Percentiles rank a stretch among this genome's conserved stretches.
Conservation (phyloP, 2,797 vertebrate genomes). For the Sebastolobus alascanus region DNA sequence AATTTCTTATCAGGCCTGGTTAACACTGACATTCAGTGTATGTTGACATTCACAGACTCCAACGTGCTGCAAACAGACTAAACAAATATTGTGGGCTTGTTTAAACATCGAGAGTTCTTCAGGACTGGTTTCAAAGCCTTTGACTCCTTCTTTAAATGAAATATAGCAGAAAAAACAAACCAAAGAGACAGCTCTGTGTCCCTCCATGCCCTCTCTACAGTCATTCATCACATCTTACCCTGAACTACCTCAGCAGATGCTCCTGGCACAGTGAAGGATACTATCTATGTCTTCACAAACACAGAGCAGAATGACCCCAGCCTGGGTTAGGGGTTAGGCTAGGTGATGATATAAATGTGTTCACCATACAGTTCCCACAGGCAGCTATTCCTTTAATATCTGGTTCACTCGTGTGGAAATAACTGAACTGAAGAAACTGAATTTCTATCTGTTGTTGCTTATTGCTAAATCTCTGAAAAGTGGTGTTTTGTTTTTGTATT, state of each 20-base stretch:
- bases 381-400: too few species aligned
- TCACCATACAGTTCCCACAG: not conserved
- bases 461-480: too few species aligned
- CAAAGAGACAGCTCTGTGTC: slow-evolving; percentile 2
- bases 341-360: not conserved
- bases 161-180: slow-evolving; percentile 23
- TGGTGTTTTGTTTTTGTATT: too few species aligned
- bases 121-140: slow-evolving; percentile 24
- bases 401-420: too few species aligned
- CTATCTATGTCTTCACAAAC: not conserved
- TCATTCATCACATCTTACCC: not conserved
- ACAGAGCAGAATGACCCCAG: not conserved
- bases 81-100: slow-evolving; percentile 44
- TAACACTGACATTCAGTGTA: not conserved
- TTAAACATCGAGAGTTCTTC: slow-evolving; percentile 39
- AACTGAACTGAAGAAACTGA: too few species aligned
- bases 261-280: not conserved
- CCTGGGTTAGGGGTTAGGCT: not conserved
- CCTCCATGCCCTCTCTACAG: not conserved
- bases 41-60: slow-evolving; percentile 31
- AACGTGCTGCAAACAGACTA: slow-evolving; percentile 33
- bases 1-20: slow-evolving; percentile 15
- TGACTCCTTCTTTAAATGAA: slow-evolving; percentile 17
- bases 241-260: not conserved
- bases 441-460: too few species aligned